Conservation (phyloP, 1,140 invertebrate genomes). For the Mylabris phalerata region DNA sequence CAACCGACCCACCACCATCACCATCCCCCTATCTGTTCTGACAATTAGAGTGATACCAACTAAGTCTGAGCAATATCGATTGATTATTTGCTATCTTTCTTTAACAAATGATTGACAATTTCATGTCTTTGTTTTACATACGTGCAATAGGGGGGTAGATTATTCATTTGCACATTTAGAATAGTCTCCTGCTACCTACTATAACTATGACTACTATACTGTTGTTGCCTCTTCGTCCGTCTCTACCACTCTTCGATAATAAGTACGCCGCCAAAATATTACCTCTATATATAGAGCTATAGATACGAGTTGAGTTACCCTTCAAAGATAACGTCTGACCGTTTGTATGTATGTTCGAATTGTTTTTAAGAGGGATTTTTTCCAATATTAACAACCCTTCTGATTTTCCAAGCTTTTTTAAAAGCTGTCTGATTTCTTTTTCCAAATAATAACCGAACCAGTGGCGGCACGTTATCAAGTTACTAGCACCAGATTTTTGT, state of each 20-base stretch:
- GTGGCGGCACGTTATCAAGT: too few relatives aligned
- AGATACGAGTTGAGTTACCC: not conserved
- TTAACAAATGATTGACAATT: constrained; percentile 12
- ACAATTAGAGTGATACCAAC: constrained; percentile 32
- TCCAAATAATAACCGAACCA: too few relatives aligned
- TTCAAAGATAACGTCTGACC: not conserved
- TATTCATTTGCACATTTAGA: constrained; percentile 17
- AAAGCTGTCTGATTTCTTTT: too few relatives aligned
- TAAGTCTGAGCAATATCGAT: constrained; percentile 33
- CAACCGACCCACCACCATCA: not conserved
- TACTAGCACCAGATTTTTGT: too few relatives aligned
- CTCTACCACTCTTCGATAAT: not conserved
- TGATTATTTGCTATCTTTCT: constrained; percentile 20
- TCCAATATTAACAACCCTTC: too few relatives aligned
- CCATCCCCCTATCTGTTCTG: constrained; percentile 22
- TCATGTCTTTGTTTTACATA: constrained; percentile 13
- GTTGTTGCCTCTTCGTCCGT: too few relatives aligned
- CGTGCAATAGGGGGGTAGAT: not conserved
- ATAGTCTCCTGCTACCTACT: too few relatives aligned
- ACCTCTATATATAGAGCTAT: too few relatives aligned
- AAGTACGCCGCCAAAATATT: not conserved
- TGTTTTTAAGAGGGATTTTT: too few relatives aligned
- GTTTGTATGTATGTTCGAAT: too few relatives aligned
- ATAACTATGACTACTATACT: too few relatives aligned
- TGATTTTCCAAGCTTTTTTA: too few relatives aligned